A percentile compares a stretch with the other conserved stretches of the same genome.
These are phyloP conservation scores for Passer domesticus DNA, from an alignment of 2,113 vertebrate genomes.

Conservation along the genomic window DNA sequence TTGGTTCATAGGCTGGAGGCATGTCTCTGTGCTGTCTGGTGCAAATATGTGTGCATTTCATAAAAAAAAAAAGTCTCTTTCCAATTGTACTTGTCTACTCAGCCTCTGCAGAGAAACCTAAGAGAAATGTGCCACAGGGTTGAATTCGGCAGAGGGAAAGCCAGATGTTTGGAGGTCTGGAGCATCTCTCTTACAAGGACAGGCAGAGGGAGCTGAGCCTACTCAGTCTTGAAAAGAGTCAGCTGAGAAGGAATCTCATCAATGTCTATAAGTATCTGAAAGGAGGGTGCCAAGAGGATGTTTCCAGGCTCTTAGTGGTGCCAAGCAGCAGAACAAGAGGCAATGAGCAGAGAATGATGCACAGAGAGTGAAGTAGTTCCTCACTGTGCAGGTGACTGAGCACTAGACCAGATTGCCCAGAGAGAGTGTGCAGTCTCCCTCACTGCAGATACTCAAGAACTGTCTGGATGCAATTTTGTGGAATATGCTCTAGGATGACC, in stretches of 20 bases:
- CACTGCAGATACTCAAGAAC: not conserved
- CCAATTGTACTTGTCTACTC: not conserved
- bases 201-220: not conserved
- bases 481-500: not conserved
- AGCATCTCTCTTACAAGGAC: not conserved
- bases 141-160: not conserved
- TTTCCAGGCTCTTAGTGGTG: not conserved
- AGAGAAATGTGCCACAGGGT: not conserved
- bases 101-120: not conserved
- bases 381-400: not conserved
- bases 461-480: not conserved
- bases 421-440: not conserved
- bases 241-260: no score
- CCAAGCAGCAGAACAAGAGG: not conserved
- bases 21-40: not conserved
- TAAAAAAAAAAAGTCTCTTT: not conserved
- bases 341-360: not conserved
- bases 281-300: not conserved
- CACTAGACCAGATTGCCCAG: not conserved
- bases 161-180: not conserved
- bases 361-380: not conserved
- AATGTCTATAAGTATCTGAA: not conserved
- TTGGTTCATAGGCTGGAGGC: not conserved
- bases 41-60: not conserved
- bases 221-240: not conserved